Conservation (phyloP, 2,797 vertebrate species). For the Myotis vivesi region DNA sequence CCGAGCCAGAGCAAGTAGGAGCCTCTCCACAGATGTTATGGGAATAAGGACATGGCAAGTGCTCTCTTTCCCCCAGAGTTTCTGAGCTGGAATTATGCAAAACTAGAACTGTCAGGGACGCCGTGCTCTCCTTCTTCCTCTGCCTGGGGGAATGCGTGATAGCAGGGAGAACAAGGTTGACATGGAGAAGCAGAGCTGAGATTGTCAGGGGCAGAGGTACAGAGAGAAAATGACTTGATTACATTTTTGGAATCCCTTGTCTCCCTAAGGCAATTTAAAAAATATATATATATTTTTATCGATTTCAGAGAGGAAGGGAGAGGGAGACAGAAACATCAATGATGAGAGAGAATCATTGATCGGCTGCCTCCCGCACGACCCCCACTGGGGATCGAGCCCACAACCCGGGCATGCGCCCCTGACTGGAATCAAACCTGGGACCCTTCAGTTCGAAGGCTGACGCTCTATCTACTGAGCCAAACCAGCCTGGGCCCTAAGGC, state of each 20-base stretch:
- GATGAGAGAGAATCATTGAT: too few species aligned
- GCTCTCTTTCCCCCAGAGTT: background rate
- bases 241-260: background rate
- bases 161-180: background rate
- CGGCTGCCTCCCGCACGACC: too few species aligned
- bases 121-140: background rate
- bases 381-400: too few species aligned
- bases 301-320: too few species aligned
- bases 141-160: background rate
- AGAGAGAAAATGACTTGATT: background rate
- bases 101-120: background rate
- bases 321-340: too few species aligned
- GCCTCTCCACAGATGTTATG: background rate
- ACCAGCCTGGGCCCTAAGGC: background rate
- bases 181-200: background rate
- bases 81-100: background rate
- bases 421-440: too few species aligned
- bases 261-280: background rate
- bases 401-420: too few species aligned
- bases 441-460: too few species aligned
- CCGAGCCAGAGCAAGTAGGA: background rate
- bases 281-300: too few species aligned
- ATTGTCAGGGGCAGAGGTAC: too few species aligned
- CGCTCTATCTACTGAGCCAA: too few species aligned
- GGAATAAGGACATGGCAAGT: background rate